Conservation (phyloP, 2,797 vertebrate genomes). For the Hozukius guyotensis region DNA sequence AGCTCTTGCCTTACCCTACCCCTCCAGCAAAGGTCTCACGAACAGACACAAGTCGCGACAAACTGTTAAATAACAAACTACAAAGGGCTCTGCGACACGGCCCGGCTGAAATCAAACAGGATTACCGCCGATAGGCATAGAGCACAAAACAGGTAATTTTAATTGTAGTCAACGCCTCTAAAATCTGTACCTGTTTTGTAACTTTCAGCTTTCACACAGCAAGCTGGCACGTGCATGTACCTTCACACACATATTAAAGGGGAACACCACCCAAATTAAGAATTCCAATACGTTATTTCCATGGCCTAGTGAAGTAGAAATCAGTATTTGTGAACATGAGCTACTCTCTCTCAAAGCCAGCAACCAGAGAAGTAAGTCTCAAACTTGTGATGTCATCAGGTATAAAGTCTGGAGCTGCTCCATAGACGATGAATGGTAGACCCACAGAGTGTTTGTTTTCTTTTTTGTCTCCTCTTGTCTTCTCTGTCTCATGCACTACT, state of each 20-base stretch:
- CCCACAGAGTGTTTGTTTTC: no score
- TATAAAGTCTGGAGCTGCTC: no score
- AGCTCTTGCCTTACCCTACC: conserved; percentile 12
- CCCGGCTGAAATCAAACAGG: conserved; percentile 36
- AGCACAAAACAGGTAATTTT: background rate
- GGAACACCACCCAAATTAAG: no score
- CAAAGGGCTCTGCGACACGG: conserved; percentile 23
- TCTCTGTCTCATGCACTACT: no score
- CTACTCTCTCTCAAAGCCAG: no score
- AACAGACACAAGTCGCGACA: conserved; percentile 30
- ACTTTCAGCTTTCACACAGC: conserved; percentile 2
- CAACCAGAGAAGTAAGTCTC: no score
- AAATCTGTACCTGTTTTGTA: conserved; percentile 38
- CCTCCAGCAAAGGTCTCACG: conserved; percentile 30
- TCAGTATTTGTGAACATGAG: no score
- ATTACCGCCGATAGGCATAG: conserved; percentile 17
- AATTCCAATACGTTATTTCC: no score
- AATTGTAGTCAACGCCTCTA: conserved; percentile 21
- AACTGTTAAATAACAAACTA: conserved; percentile 46
- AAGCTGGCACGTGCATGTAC: background rate
- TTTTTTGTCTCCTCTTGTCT: no score
- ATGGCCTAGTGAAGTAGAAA: no score
- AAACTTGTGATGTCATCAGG: no score
- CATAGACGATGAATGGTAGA: no score
- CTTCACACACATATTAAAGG: background rate